phyloP scores from a whole-genome alignment of 2,797 vertebrate genomes.

The Margarornis squamiger region DNA sequence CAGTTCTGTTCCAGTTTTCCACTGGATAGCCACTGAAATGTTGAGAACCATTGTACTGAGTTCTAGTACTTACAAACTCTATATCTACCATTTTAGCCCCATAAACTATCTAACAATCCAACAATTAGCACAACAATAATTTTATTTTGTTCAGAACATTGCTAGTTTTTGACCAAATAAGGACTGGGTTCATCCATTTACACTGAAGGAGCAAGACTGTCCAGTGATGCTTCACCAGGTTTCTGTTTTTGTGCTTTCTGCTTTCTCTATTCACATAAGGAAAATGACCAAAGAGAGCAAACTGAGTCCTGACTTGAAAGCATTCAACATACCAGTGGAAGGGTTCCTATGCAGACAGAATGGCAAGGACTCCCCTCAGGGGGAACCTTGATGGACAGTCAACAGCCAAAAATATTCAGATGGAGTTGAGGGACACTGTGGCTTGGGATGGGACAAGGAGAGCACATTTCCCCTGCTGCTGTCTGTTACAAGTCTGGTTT shows the following conservation, averaged over 20 bases:
- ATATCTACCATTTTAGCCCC: background rate
- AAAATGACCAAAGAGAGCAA: background rate
- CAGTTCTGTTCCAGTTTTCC: background rate
- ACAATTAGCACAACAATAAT: background rate
- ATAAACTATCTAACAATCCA: background rate
- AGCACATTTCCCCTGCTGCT: rapidly evolving
- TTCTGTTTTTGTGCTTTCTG: background rate
- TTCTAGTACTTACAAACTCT: rapidly evolving
- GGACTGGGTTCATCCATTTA: background rate
- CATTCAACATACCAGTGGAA: background rate
- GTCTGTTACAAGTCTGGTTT: background rate
- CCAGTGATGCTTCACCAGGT: background rate
- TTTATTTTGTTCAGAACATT: background rate
- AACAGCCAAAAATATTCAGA: background rate
- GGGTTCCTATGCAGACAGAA: background rate
- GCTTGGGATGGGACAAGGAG: background rate
- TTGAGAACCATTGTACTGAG: background rate
- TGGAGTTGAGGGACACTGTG: background rate
- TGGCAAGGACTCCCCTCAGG: background rate
- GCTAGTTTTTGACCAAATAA: background rate
- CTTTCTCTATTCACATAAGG: background rate
- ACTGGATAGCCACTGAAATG: background rate
- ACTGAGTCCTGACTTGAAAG: background rate
- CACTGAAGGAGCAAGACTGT: background rate
- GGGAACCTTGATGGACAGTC: background rate